Base-by-base conservation (phyloP, 2,797 vertebrate species). In the Cuculus canorus region DNA sequence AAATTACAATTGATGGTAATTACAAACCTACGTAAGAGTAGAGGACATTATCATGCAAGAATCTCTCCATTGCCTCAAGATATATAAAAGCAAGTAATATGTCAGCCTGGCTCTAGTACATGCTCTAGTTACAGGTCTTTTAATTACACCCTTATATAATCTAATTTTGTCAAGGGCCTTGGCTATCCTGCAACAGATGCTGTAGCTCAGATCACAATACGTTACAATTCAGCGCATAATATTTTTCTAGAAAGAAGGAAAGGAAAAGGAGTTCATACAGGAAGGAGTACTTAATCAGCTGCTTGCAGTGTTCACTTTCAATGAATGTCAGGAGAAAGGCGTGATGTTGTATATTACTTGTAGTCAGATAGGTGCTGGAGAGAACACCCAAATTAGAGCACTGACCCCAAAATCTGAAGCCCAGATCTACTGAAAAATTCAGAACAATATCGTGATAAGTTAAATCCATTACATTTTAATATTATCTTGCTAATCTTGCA, bases 111-210 rank as follows among this genome's bases (percentile, higher is more conserved):
- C 37, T 96, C 79, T 93, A 79, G 61, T 88, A 97, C 97, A 95
- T 95, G 81, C 10, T 14, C 53, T 45, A 54, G 82, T 65, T 96
- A 89, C 56, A 94, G 82, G 33, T 81, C 83, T 97, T 97, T 97
- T 96, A 96, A 96, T 96, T 96, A 93, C 45, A 64, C 53, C 64
- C 77, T 86, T 84, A 91, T 78, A 86, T 86, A 94, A 96, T 92
- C 82, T 96, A 79, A 95, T 96, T 90, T 82, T 96, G 60, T 96
- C 82, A 92, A 92, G 91, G 75, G 56, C 82, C 88, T 95, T 96
- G 80, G 86, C 37, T 96, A 97, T 94, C 82, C 91, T 93, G 86
- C 69, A 95, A 85, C 79, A 86, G 47, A 90, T 69, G 93, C 82
- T 86, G 12, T 57, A 77, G 48, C 88, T 98, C 60, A 94, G 71